Conservation (phyloP, 2,888 invertebrate species). For the Campoplex capitator region DNA sequence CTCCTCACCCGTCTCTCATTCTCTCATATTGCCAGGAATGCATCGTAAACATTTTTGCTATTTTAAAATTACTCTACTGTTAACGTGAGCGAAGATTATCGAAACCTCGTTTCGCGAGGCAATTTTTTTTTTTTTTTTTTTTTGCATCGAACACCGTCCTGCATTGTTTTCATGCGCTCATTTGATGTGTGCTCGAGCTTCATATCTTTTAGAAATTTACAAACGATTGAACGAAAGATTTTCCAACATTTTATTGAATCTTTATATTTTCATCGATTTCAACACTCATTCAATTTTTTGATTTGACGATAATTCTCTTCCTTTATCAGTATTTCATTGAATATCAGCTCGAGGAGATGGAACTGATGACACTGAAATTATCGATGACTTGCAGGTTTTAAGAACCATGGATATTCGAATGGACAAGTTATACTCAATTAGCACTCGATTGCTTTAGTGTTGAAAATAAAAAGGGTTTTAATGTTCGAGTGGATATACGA, state of each 20-base stretch:
- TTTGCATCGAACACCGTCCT: not conserved
- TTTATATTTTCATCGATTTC: not conserved
- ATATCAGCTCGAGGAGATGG: not conserved
- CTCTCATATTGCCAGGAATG: slow-evolving; percentile 4
- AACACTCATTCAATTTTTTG: too few species aligned
- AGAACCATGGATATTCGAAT: not conserved
- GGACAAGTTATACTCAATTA: not conserved
- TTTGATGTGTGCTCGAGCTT: not conserved
- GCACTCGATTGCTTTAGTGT: not conserved
- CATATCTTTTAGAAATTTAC: not conserved
- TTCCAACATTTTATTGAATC: not conserved
- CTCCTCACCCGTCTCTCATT: not conserved
- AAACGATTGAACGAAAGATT: not conserved
- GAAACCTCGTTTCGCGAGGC: not conserved
- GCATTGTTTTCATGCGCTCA: not conserved
- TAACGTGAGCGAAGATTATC: slow-evolving; percentile 12
- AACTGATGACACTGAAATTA: not conserved
- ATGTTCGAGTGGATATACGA: not conserved
- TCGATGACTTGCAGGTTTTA: not conserved
- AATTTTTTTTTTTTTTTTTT: not conserved
- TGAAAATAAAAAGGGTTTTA: not conserved
- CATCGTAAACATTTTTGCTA: not conserved
- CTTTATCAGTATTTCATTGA: too few species aligned
- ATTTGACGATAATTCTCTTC: too few species aligned
- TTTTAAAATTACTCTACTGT: slow-evolving; percentile 3